Percentiles rank a stretch among this genome's conserved stretches.
Evolutionary conservation across 2,888 invertebrate genomes (phyloP).

Genomic region (Stegophylla sp.): DNA sequence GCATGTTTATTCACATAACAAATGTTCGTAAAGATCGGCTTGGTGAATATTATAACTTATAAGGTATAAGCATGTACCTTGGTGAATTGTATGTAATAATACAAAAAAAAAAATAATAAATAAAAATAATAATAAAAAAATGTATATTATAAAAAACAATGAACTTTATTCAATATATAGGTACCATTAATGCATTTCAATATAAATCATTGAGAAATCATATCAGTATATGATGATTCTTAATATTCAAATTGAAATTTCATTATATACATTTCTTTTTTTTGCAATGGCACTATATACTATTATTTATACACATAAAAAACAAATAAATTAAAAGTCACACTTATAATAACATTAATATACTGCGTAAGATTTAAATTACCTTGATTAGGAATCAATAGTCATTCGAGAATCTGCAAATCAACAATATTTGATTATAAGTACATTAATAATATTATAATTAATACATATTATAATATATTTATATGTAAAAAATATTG

Average conservation of each 20-base stretch:
- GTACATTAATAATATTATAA: constrained; percentile 19
- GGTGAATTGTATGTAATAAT: no score
- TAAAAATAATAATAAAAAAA: no score
- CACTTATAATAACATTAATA: background rate
- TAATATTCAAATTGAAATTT: constrained; percentile 35
- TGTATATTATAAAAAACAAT: no score
- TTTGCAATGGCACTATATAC: constrained; percentile 18
- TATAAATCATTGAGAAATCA: constrained; percentile 11
- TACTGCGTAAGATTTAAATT: background rate
- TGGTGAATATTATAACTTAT: no score
- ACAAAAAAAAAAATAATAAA: no score
- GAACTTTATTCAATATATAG: background rate
- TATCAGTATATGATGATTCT: background rate
- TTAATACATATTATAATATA: background rate
- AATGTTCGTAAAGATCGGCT: no score
- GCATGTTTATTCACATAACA: no score
- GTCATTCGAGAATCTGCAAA: constrained; percentile 36
- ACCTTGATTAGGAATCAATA: constrained; percentile 14
- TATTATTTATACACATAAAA: constrained; percentile 5
- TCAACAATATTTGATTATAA: constrained; percentile 25
- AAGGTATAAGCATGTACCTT: no score
- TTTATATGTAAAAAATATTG: no score
- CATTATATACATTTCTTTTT: constrained; percentile 27
- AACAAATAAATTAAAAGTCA: constrained; percentile 52
- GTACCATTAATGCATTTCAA: background rate